Evolutionary conservation across 2,113 vertebrate genomes (phyloP).

Genomic region (Antechinus flavipes): DNA sequence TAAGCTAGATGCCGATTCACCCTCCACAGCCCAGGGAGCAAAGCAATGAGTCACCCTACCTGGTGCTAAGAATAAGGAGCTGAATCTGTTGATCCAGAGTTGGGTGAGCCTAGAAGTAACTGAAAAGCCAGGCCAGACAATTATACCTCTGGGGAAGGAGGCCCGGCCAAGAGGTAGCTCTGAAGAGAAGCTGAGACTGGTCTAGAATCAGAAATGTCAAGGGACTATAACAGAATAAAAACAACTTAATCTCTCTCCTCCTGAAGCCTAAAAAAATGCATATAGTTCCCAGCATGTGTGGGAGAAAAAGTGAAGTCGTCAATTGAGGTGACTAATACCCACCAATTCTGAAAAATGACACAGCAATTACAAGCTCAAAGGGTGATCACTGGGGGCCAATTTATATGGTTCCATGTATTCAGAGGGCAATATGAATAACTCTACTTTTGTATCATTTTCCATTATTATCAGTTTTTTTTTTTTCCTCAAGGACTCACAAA

Average conservation of each 20-base stretch:
- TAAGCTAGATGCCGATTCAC: slow-evolving; percentile 58
- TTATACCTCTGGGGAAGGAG: slow-evolving; percentile 52
- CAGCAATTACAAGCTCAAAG: slow-evolving; percentile 37
- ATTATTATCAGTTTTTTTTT: neutral
- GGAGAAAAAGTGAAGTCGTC: slow-evolving; percentile 38
- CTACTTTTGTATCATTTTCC: neutral
- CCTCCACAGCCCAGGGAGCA: slow-evolving; percentile 61
- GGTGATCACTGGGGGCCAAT: neutral
- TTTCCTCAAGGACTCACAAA: neutral
- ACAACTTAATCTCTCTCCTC: slow-evolving; percentile 64
- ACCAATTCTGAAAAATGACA: slow-evolving; percentile 48
- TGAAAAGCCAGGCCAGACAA: slow-evolving; percentile 58
- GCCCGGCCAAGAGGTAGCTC: slow-evolving; percentile 19
- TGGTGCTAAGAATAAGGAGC: slow-evolving; percentile 59
- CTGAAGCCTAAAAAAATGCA: slow-evolving; percentile 24
- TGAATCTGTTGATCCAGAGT: slow-evolving; percentile 52
- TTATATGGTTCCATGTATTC: neutral
- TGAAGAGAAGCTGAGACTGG: slow-evolving; percentile 39
- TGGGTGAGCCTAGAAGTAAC: slow-evolving; percentile 72
- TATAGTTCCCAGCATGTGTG: slow-evolving; percentile 25
- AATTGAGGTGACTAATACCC: slow-evolving; percentile 54
- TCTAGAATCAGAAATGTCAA: slow-evolving; percentile 38
- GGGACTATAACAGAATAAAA: slow-evolving; percentile 50
- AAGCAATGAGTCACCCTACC: slow-evolving; percentile 75
- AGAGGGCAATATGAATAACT: neutral